Base-by-base conservation (phyloP, 1,140 invertebrate species). In the Arctopsyche grandis region DNA sequence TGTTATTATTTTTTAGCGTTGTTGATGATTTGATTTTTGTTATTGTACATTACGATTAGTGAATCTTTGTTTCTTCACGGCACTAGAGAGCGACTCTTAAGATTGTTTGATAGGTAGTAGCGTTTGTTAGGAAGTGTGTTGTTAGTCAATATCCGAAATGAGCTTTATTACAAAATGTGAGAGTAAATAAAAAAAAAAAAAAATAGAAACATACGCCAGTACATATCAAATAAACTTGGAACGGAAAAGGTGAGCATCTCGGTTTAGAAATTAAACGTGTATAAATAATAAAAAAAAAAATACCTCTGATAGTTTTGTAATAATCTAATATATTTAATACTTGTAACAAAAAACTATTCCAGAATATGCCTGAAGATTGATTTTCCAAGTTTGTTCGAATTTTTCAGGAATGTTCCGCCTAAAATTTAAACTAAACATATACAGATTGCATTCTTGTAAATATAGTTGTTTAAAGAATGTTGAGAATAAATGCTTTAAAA, bases 161-260 rank as follows among this genome's bases (percentile, higher is more conserved):
- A 52, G 16, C 16, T 52, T 52, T 16, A 52, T 16, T 52, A 16
- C 10, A 16, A 5, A 16, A 52, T 52, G 44, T 46, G 12, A 10
- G 16, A 58, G 9, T 58, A 10, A 10, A 7, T 58, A 16, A 16
- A 60, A 60, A 60, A 60, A 60, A 60, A 22, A 60, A 60, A 52
- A 3, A 5, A 1, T 52, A 5, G 3, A 21, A 22, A 60, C 63
- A 29, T 12, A 9, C 63, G 63, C 63, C 9, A 26, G 63, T 66
- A 66, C 22, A 66, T 66, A 66, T 66, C 63, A 66, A 66, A 66
- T 66, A 22, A 66, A 24, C 63, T 66, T 66, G 24, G 26, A 66
- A 3, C 26, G 21, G 26, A 24, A 5, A 14, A n/a, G n/a, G n/a
- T n/a, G n/a, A n/a, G n/a, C 24, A 10, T 66, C 21, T 26, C 26